Percentiles rank a stretch among this genome's conserved stretches.
Conservation (phyloP, 2,888 invertebrate species). For the Digitonthophagus gazella region DNA sequence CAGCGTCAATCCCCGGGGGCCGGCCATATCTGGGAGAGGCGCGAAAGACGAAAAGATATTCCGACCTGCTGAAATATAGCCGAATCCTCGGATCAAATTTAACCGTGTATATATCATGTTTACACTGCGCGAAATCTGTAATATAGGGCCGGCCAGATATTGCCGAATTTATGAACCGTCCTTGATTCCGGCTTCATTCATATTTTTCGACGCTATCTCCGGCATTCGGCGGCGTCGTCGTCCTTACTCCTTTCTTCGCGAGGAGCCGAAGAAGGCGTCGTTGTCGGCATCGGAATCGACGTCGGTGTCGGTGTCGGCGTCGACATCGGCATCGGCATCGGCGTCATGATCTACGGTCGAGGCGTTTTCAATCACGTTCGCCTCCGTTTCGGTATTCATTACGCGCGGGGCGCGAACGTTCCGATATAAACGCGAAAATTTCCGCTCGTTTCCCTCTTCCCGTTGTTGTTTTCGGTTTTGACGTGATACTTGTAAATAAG, state of each 20-base stretch:
- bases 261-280: too few relatives aligned
- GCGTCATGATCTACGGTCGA: too few relatives aligned
- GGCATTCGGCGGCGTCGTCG: constrained; percentile 18
- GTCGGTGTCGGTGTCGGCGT: too few relatives aligned
- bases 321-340: too few relatives aligned
- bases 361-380: too few relatives aligned
- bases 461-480: too few relatives aligned
- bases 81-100: constrained; percentile 40
- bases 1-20: constrained; percentile 39
- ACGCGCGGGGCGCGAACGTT: too few relatives aligned
- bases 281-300: too few relatives aligned
- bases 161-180: constrained; percentile 38
- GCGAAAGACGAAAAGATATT: constrained; percentile 37
- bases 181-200: constrained; percentile 35
- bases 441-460: too few relatives aligned
- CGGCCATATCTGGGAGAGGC: constrained; percentile 33
- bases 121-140: constrained; percentile 39
- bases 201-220: constrained; percentile 33
- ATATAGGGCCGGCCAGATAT: constrained; percentile 36
- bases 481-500: too few relatives aligned
- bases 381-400: neutral
- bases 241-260: constrained; percentile 14
- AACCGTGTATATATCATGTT: constrained; percentile 40
- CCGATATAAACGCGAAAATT: neutral
- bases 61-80: constrained; percentile 37